These are phyloP conservation scores for Chamaetylas fuelleborni DNA, from an alignment of 2,113 vertebrate species.

Conservation along the genomic window DNA sequence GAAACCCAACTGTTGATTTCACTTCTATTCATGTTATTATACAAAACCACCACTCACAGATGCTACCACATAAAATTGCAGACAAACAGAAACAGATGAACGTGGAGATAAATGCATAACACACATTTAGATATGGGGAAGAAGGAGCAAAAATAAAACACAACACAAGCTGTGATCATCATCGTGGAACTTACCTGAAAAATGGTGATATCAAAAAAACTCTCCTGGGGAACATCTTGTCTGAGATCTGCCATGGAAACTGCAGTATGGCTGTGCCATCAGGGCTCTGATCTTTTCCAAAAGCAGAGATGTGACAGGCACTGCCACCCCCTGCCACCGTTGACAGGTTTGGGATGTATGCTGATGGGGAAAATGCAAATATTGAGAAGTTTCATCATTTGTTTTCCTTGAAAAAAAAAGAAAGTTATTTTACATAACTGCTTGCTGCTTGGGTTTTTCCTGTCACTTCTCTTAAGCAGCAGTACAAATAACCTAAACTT, in stretches of 20 bases:
- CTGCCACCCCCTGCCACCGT: neutral
- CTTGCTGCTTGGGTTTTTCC: neutral
- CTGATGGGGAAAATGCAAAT: neutral
- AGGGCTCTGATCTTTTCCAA: neutral
- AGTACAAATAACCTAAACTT: neutral
- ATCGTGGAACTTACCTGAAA: constrained; percentile 1
- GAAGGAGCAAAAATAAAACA: neutral
- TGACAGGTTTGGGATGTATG: neutral
- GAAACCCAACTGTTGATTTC: constrained; percentile 31
- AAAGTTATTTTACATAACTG: neutral
- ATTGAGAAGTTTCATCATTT: constrained; percentile 28
- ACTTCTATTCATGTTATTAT: neutral
- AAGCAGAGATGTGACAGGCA: neutral
- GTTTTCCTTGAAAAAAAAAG: neutral
- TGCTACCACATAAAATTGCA: constrained; percentile 7
- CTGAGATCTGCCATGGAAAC: neutral
- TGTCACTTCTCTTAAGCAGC: neutral
- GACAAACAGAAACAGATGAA: constrained; percentile 52
- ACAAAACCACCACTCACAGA: constrained; percentile 6
- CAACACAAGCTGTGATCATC: neutral
- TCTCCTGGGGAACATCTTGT: neutral
- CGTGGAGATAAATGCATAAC: fast-evolving
- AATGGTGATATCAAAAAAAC: neutral
- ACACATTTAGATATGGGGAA: neutral
- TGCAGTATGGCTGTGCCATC: neutral